A percentile compares a stretch with the other conserved stretches of the same genome.
phyloP scores from a whole-genome alignment of 2,888 invertebrate genomes.

The Abrostola triplasia region DNA sequence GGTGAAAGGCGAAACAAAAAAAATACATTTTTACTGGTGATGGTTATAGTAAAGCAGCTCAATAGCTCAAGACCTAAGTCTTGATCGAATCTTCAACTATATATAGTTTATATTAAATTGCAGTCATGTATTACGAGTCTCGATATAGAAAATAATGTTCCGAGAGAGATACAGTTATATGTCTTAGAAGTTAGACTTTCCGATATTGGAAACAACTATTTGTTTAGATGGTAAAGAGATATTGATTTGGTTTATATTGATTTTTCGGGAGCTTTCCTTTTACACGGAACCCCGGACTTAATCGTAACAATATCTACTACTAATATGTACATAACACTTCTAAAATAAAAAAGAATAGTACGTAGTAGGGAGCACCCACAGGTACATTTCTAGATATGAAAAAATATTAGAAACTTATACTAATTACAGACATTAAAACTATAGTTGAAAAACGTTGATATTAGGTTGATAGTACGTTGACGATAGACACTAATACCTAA shows the following conservation, averaged over 20 bases:
- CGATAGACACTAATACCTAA: conserved; percentile 67
- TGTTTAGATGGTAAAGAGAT: conserved; percentile 42
- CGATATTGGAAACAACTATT: conserved; percentile 32
- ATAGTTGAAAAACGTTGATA: conserved; percentile 61
- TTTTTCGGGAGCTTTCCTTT: conserved; percentile 41
- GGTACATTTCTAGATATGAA: conserved; percentile 50
- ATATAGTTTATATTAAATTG: conserved; percentile 1
- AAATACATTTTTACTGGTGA: conserved; percentile 6
- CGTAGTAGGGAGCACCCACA: conserved; percentile 59
- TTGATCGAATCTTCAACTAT: not conserved
- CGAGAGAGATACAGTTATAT: conserved; percentile 13
- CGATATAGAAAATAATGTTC: conserved; percentile 12
- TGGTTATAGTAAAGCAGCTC: not conserved
- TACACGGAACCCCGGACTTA: conserved; percentile 56
- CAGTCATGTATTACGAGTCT: conserved; percentile 16
- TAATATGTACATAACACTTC: conserved; percentile 83
- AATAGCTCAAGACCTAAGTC: too few relatives aligned
- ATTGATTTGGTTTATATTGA: conserved; percentile 58
- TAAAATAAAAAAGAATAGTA: conserved; percentile 54
- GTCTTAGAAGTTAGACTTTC: conserved; percentile 19
- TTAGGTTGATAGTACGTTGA: conserved; percentile 55
- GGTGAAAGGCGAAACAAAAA: conserved; percentile 23
- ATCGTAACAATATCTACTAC: conserved; percentile 73
- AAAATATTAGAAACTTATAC: conserved; percentile 55
- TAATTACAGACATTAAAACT: conserved; percentile 62